phyloP scores from a whole-genome alignment of 2,888 invertebrate genomes.

The Petrophora chlorosata region DNA sequence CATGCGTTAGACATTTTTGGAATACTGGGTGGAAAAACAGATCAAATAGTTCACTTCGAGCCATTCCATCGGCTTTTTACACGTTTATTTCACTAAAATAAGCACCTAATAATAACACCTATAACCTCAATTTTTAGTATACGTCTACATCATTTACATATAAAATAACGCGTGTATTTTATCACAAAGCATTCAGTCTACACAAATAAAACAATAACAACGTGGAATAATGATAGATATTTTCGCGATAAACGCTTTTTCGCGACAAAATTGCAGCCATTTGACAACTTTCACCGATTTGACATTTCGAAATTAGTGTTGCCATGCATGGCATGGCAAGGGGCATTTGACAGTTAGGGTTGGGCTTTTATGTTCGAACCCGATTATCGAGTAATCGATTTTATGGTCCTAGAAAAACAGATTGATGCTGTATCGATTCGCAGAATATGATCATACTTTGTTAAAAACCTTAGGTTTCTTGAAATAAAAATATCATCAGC shows the following conservation, averaged over 20 bases:
- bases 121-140: constrained; percentile 68
- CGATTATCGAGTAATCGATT: constrained; percentile 13
- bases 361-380: background rate
- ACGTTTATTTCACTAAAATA: constrained; percentile 59
- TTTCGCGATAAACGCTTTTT: constrained; percentile 45
- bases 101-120: constrained; percentile 59
- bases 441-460: too few species aligned
- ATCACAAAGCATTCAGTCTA: constrained; percentile 29
- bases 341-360: constrained; percentile 14
- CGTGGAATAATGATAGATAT: constrained; percentile 37
- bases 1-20: constrained; percentile 81
- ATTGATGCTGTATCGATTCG: too few species aligned
- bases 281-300: constrained; percentile 70
- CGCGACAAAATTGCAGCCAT: constrained; percentile 53
- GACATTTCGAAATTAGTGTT: constrained; percentile 51
- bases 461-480: too few species aligned
- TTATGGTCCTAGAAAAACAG: too few species aligned
- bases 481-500: too few species aligned
- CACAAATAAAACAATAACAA: constrained; percentile 39
- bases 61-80: constrained; percentile 64
- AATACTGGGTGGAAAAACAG: constrained; percentile 82
- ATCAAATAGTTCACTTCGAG: constrained; percentile 80
- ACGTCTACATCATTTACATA: constrained; percentile 49
- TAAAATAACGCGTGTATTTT: constrained; percentile 3
- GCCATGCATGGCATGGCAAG: constrained; percentile 41